Percentiles rank a stretch among this genome's conserved stretches.
Evolutionary conservation across 2,888 invertebrate genomes (phyloP).

Genomic region (Drosophila anceps): DNA sequence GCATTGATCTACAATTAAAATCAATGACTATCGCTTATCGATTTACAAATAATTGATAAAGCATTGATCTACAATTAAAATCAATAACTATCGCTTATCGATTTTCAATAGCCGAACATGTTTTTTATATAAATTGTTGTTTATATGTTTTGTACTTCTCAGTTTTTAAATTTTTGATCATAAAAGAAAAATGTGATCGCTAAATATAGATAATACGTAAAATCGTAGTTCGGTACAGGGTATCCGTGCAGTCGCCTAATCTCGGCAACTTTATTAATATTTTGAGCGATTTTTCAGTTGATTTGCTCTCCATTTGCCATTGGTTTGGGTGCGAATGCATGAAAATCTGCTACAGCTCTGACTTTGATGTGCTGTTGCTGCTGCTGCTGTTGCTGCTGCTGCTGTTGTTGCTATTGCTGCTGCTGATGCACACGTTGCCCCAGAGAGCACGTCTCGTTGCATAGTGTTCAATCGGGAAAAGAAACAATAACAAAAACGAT

Average conservation of each 20-base stretch:
- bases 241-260: background rate
- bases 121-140: too few relatives aligned
- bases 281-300: constrained; percentile 65
- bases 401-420: constrained; percentile 2
- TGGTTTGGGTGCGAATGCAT: constrained; percentile 29
- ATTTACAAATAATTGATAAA: too few relatives aligned
- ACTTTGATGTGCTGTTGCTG: constrained; percentile 73
- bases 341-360: constrained; percentile 50
- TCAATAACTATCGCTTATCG: too few relatives aligned
- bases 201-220: too few relatives aligned
- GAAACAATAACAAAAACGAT: constrained; percentile 15
- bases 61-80: too few relatives aligned
- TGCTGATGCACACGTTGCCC: constrained; percentile 16
- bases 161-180: too few relatives aligned
- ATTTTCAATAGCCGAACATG: too few relatives aligned
- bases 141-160: too few relatives aligned
- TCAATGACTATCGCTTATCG: too few relatives aligned
- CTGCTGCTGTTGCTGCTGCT: background rate
- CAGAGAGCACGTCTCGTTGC: constrained; percentile 54
- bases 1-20: too few relatives aligned
- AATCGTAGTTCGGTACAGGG: background rate
- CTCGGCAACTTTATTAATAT: constrained; percentile 14
- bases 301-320: constrained; percentile 65
- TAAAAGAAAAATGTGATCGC: too few relatives aligned
- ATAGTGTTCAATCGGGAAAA: constrained; percentile 56